Evolutionary conservation across 2,113 vertebrate genomes (phyloP), one percentile per base, ranked within the genome.

Genomic region (Ochotona princeps): DNA sequence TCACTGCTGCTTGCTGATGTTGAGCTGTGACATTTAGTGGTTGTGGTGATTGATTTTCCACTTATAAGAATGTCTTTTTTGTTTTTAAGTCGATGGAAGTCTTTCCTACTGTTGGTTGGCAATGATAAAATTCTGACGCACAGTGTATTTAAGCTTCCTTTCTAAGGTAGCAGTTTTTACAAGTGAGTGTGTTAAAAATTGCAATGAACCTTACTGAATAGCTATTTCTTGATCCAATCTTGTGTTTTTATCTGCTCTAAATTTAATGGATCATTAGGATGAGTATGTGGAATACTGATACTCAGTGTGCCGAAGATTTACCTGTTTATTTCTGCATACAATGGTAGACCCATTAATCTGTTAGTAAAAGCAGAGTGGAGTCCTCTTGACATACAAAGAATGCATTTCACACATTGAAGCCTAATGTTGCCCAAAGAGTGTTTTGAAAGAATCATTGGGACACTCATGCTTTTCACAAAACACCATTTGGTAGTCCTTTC

Each of bases 21-120:
- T 97, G 96, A 97, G 94, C 96, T 97, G 94, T 98, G 98, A 97
- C 97, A 98, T 98, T 98, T 97, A 98, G 96, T 98, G 97, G 95
- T 94, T 97, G 96, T 97, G 79, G 95, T 98, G 97, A 98, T 98
- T 98, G 98, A 98, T 98, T 98, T 98, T 98, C 96, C 95, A 97
- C 97, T 98, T 98, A 98, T 38, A 97, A 97, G 96, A 98, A 98
- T 97, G 97, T 98, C 97, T 98, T 98, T 97, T 98, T 98, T 98
- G 96, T 98, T 98, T 98, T 98, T 97, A 97, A 98, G 95, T 97
- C 78, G 0, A 95, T 97, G 95, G 83, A 93, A 97, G 61, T 91
- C 92, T 97, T 97, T 93, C 94, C 97, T 97, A 96, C 54, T 97
- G 96, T 97, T 97, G 94, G 66, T 93, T 96, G 97, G 85, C 90